Base-by-base conservation (phyloP, 2,113 vertebrate species). In the Camelus bactrianus region DNA sequence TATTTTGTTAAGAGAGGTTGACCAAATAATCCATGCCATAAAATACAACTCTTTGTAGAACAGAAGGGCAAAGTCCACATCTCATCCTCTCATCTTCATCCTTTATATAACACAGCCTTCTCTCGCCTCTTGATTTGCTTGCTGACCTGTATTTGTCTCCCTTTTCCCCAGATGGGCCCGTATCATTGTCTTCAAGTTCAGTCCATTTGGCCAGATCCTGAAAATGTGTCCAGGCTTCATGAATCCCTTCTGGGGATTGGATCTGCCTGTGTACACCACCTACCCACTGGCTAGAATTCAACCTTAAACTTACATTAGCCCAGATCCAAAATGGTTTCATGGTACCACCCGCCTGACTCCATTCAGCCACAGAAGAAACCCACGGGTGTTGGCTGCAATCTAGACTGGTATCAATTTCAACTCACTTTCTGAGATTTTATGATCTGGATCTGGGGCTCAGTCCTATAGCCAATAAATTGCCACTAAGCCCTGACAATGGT, bases 391-490 rank as follows among this genome's bases (percentile, higher is more conserved):
- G 81, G 48, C 72, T 52, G 62, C 54, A 73, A 84, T 50, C 50
- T 46, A 87, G 48, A 87, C 38, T 28, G 20, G 79, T 95, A 50
- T 96, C 87, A 97, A 69, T 85, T 97, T 95, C 91, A 97, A 48
- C 65, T 75, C 60, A 52, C 42, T 75, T 93, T 69, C 35, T 84
- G 70, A 92, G 32, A 89, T 64, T 81, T 80, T 92, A 62, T 62
- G 89, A 88, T 80, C 65, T 92, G 76, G 26, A 73, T 80, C 91
- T 85, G 80, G 69, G 84, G 46, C 20, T 95, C 56, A 87, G 64
- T 26, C 6, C 16, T 62, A 6, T 0, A 69, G 38, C 52, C 70
- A 73, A 20, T 64, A 82, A 85, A 28, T 35, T 73, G 3, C 15
- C n/a, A 60, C 38, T 83, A 83, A 82, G 4, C 22, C 13, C 62